Evolutionary conservation across 2,888 invertebrate species (phyloP).

Genomic region (Tinea trinotella): DNA sequence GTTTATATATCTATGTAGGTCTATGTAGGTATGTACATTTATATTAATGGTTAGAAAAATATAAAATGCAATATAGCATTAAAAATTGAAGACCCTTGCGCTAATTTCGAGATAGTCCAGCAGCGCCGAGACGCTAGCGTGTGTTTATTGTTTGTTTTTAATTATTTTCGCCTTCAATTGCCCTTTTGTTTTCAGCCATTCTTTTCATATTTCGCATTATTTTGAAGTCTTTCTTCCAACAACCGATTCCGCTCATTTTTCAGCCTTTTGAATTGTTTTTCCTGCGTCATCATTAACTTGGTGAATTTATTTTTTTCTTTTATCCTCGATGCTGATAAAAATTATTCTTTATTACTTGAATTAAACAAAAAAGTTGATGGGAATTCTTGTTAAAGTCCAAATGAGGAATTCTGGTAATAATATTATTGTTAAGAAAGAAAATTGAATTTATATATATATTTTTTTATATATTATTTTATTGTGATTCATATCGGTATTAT

Average conservation of each 20-base stretch:
- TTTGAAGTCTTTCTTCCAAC: slow-evolving; percentile 55
- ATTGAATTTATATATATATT: too few relatives aligned
- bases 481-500: too few relatives aligned
- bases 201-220: slow-evolving; percentile 57
- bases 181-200: slow-evolving; percentile 60
- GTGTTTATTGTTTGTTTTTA: slow-evolving; percentile 71
- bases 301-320: slow-evolving; percentile 22
- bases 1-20: too few relatives aligned
- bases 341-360: slow-evolving; percentile 5
- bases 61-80: too few relatives aligned
- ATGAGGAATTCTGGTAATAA: neutral
- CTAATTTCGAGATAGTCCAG: slow-evolving; percentile 10
- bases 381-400: slow-evolving; percentile 9
- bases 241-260: slow-evolving; percentile 62
- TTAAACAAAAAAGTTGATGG: slow-evolving; percentile 8
- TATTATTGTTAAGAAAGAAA: neutral
- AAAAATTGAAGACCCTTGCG: neutral
- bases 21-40: too few relatives aligned
- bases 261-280: slow-evolving; percentile 56
- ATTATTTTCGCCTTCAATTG: slow-evolving; percentile 71
- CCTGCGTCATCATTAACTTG: slow-evolving; percentile 66
- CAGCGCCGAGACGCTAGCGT: slow-evolving; percentile 32
- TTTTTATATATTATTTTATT: too few relatives aligned
- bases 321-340: slow-evolving; percentile 19
- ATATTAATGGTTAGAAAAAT: too few relatives aligned